A percentile compares a stretch with the other conserved stretches of the same genome.
These are phyloP conservation scores for Drosophila malerkotliana DNA, from an alignment of 1,140 invertebrate genomes.

Conservation along the genomic window DNA sequence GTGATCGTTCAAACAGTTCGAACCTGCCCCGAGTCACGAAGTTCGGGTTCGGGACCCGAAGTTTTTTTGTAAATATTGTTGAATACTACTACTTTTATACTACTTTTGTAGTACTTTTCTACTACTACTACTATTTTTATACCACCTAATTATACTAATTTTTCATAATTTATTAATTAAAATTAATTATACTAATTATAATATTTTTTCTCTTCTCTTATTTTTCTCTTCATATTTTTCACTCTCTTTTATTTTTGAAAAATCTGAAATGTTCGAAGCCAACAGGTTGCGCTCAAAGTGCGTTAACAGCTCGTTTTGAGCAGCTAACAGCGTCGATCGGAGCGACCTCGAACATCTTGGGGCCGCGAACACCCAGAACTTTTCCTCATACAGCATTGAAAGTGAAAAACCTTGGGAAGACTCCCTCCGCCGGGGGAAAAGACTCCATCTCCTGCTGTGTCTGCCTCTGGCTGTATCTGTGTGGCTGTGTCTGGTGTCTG, in stretches of 20 bases:
- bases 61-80: too few relatives aligned
- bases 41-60: neutral
- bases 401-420: conserved; percentile 55
- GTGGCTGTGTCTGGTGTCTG: neutral
- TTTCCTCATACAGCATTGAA: conserved; percentile 43
- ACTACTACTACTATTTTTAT: too few relatives aligned
- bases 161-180: too few relatives aligned
- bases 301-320: conserved; percentile 38
- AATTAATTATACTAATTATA: too few relatives aligned
- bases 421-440: conserved; percentile 7
- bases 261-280: neutral
- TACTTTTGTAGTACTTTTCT: too few relatives aligned
- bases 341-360: conserved; percentile 21
- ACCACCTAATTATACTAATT: too few relatives aligned
- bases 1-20: neutral
- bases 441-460: conserved; percentile 37
- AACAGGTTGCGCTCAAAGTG: conserved; percentile 26
- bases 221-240: too few relatives aligned
- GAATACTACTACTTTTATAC: too few relatives aligned
- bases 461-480: neutral
- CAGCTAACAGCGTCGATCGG: conserved; percentile 30
- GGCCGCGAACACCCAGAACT: conserved; percentile 19
- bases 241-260: too few relatives aligned
- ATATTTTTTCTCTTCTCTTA: too few relatives aligned
- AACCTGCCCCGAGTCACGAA: neutral